Percentiles rank a stretch among this genome's conserved stretches.
These are phyloP conservation scores for Cavia porcellus DNA, from an alignment of 2,113 vertebrate genomes.

Conservation along the genomic window DNA sequence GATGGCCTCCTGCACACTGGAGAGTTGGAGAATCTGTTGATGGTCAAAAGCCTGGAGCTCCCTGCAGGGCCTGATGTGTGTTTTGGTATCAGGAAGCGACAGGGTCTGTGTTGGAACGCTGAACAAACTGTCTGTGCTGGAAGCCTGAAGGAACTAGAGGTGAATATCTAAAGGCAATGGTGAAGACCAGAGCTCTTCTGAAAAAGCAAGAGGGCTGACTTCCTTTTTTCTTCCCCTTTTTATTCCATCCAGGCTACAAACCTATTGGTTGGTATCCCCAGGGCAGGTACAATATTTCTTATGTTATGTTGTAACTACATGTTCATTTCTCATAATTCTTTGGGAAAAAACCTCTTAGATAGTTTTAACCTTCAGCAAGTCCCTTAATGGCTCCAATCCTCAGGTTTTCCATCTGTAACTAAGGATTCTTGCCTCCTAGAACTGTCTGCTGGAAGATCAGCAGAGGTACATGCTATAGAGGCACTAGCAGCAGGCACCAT, in stretches of 20 bases:
- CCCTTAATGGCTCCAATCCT: neutral
- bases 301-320: neutral
- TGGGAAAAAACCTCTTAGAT: neutral
- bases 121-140: neutral
- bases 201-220: neutral
- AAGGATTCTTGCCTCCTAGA: neutral
- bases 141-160: neutral
- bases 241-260: neutral
- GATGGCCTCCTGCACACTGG: neutral
- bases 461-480: neutral
- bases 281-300: neutral
- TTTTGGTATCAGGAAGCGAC: neutral
- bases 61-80: neutral
- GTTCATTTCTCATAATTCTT: neutral
- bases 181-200: neutral
- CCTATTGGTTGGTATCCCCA: neutral
- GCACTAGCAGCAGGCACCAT: fast-evolving
- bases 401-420: neutral
- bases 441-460: neutral
- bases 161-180: neutral
- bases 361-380: neutral
- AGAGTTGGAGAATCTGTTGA: neutral
- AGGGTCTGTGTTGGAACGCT: neutral
- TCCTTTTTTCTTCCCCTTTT: neutral
- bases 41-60: neutral